Percentiles rank a stretch among this genome's conserved stretches.
phyloP scores from a whole-genome alignment of 2,888 invertebrate species.

The Watsonalla binaria region DNA sequence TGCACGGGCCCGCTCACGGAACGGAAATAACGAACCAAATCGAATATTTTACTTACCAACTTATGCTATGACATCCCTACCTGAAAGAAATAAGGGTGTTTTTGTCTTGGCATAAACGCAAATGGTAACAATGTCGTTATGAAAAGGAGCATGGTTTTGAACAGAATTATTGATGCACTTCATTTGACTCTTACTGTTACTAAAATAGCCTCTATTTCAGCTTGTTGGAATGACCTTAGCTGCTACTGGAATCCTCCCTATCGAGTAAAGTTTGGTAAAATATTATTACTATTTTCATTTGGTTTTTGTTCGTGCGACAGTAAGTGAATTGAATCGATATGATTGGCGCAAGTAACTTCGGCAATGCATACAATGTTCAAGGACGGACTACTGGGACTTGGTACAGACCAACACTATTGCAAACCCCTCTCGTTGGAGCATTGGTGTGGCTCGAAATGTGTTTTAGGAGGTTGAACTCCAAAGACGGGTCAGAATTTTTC shows the following conservation, averaged over 20 bases:
- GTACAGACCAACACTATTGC: no score
- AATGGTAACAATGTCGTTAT: background rate
- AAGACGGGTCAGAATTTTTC: no score
- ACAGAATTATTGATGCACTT: background rate
- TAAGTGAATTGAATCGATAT: constrained; percentile 12
- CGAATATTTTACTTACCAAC: background rate
- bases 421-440: no score
- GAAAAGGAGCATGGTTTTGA: background rate
- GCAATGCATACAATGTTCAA: background rate
- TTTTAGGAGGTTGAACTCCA: no score
- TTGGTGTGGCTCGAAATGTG: no score
- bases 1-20: constrained; percentile 2
- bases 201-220: background rate
- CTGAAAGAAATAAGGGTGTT: background rate
- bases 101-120: background rate
- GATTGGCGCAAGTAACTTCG: constrained; percentile 10
- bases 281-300: constrained; percentile 19
- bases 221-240: background rate
- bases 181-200: background rate
- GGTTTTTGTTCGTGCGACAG: constrained; percentile 17
- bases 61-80: background rate
- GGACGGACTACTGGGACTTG: no score
- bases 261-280: constrained; percentile 17
- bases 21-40: constrained; percentile 2
- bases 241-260: constrained; percentile 7